Conservation (phyloP, 2,113 vertebrate genomes). For the Poeciliopsis occidentalis region DNA sequence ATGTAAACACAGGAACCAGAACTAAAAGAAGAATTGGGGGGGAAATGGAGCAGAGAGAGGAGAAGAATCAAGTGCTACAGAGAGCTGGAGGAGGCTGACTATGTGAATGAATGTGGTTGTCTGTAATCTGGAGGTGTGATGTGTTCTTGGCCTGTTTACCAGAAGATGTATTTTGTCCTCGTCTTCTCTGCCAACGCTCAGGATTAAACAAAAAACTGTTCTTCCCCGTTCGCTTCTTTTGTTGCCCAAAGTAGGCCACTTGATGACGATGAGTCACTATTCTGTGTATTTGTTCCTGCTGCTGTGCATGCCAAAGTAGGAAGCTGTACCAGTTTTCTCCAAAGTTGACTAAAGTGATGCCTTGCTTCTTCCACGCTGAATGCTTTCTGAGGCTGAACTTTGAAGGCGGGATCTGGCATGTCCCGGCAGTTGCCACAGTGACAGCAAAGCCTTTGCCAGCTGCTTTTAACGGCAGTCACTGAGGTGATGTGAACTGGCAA, state of each 20-base stretch:
- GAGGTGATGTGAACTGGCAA: conserved; percentile 44
- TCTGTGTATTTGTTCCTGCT: conserved; percentile 13
- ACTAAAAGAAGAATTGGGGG: conserved; percentile 6
- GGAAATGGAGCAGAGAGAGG: conserved; percentile 15
- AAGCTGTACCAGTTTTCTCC: conserved; percentile 26
- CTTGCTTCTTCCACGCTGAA: not conserved
- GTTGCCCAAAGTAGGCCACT: conserved; percentile 43
- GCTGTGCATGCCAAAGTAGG: conserved; percentile 20
- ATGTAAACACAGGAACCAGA: conserved; percentile 6
- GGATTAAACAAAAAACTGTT: conserved; percentile 39
- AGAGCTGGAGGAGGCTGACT: conserved; percentile 17
- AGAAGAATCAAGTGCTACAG: conserved; percentile 1
- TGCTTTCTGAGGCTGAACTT: conserved; percentile 15
- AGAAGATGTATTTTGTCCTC: conserved; percentile 46
- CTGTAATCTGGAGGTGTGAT: conserved; percentile 14
- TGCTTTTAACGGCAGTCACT: conserved; percentile 20
- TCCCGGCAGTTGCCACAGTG: conserved; percentile 6
- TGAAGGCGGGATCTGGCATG: conserved; percentile 19
- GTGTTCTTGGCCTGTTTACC: conserved; percentile 23
- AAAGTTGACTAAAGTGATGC: conserved; percentile 5
- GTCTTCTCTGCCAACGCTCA: not conserved
- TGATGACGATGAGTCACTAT: conserved; percentile 41
- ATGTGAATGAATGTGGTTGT: conserved; percentile 24
- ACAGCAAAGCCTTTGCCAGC: conserved; percentile 29
- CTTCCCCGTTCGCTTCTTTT: conserved; percentile 33